Percentiles rank a stretch among this genome's conserved stretches.
phyloP scores from a whole-genome alignment of 2,797 vertebrate species.

The Coreius guichenoti region DNA sequence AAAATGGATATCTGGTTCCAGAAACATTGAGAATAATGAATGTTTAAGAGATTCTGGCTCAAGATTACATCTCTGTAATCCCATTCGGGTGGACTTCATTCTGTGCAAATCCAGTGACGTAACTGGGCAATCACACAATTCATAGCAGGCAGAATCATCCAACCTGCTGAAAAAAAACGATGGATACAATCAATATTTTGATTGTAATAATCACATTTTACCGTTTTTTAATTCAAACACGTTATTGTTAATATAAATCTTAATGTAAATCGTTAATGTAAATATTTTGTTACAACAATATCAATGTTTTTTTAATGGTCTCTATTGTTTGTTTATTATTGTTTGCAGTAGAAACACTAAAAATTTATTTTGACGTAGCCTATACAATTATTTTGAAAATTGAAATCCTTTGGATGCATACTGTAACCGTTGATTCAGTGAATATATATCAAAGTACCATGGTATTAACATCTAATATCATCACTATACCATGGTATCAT shows the following conservation, averaged over 20 bases:
- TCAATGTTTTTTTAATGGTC: neutral
- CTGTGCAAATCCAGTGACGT: neutral
- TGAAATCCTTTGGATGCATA: neutral
- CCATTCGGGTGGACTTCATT: slow-evolving; percentile 74
- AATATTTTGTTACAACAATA: neutral
- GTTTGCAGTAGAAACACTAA: neutral
- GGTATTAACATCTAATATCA: neutral
- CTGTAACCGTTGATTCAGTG: neutral
- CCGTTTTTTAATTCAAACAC: neutral
- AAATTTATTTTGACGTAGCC: neutral
- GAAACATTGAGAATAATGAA: neutral
- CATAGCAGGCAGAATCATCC: neutral
- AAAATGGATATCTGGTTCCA: neutral
- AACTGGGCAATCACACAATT: neutral
- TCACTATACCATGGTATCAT: neutral
- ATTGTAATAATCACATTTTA: neutral
- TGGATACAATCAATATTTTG: neutral
- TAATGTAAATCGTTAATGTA: too few relatives aligned
- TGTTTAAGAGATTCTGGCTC: neutral
- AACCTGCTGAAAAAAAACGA: neutral
- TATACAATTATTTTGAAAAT: neutral
- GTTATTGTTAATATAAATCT: neutral
- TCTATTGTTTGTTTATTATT: neutral
- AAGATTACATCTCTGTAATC: slow-evolving; percentile 73
- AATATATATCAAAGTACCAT: neutral